Conservation (phyloP, 2,113 vertebrate species). For the Heterochromis multidens region DNA sequence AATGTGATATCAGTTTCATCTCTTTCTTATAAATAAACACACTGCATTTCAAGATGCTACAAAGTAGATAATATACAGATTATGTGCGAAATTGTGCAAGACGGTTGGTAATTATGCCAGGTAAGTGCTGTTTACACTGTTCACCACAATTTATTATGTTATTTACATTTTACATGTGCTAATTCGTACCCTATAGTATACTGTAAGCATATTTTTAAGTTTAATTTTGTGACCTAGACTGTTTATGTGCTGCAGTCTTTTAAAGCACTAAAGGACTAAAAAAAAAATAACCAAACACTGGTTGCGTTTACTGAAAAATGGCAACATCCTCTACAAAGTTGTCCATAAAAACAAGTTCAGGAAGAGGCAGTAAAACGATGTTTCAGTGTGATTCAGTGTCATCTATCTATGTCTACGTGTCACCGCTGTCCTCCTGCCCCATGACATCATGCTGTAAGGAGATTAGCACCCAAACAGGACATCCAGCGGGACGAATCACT, state of each 20-base stretch:
- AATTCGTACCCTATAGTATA: neutral
- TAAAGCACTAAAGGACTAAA: neutral
- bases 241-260: neutral
- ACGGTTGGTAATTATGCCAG: no score
- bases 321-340: no score
- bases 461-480: constrained; percentile 53
- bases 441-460: constrained; percentile 35
- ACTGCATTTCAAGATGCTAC: neutral
- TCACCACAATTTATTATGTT: neutral
- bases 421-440: neutral
- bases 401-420: neutral
- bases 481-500: constrained; percentile 52
- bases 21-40: neutral
- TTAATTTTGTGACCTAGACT: neutral
- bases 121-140: no score
- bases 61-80: neutral
- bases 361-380: neutral
- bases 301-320: neutral
- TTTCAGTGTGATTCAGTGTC: neutral
- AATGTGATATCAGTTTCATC: neutral
- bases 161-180: neutral
- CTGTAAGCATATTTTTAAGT: neutral
- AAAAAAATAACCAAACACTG: neutral
- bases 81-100: no score
- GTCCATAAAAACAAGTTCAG: neutral